Base-by-base conservation (phyloP, 2,113 vertebrate species). In the Furnarius figulus region DNA sequence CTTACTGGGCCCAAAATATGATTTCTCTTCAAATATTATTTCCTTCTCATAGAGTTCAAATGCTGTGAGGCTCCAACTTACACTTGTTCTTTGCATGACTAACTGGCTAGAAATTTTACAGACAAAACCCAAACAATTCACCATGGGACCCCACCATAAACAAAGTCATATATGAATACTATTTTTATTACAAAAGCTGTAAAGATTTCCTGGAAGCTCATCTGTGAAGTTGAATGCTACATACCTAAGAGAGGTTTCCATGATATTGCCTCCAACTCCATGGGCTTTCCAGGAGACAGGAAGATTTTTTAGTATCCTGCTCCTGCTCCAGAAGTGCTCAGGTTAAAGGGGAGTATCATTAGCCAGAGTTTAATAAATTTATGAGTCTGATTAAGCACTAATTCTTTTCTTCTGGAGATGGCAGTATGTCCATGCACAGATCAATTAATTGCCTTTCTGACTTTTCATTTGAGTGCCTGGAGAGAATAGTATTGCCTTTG, bases 201-300 rank as follows among this genome's bases (percentile, higher is more conserved):
- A 80, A 95, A 93, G 78, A 58, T 95, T 92, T 97, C 89, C 90
- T 96, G 94, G 92, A 96, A 96, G 78, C 78, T 94, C 63, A 85
- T 90, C 90, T 93, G 81, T 91, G 77, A 83, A 86, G 83, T 5
- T 92, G 83, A 90, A 79, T 37, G n/a, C 68, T 68, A 39, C 88
- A 82, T 84, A 90, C 90, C 85, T 87, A 89, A 70, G 39, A 2
- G 58, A 87, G 85, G 35, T 88, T 96, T 90, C 95, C 87, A 77
- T 61, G 46, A 83, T 40, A n/a, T 35, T 72, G 77, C 62, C 88
- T 89, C 92, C 86, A 77, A 65, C 53, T 82, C 49, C 66, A 53
- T 9, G 47, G 76, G 53, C 66, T 68, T 92, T 89, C 89, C 95
- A 94, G 77, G 35, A 94, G 93, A 75, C 80, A 84, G 50, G 59